Percentiles rank a stretch among this genome's conserved stretches.
Evolutionary conservation across 2,888 invertebrate genomes (phyloP).

Genomic region (Rutpela maculata): DNA sequence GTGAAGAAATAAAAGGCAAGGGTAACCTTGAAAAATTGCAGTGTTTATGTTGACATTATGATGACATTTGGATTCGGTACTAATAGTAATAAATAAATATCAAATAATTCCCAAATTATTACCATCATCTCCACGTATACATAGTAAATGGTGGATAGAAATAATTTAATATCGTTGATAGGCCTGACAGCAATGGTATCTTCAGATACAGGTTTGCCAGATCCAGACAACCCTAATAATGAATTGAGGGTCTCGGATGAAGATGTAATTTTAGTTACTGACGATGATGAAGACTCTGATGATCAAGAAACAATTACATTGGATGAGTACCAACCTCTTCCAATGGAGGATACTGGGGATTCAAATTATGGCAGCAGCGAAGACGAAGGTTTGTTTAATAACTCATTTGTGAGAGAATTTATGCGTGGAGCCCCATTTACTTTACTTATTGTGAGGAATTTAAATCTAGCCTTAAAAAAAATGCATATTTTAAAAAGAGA

Average conservation of each 20-base stretch:
- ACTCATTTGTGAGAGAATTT: no score
- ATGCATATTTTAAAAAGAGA: no score
- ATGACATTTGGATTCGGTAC: no score
- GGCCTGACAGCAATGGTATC: slow-evolving; percentile 55
- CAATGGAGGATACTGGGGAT: slow-evolving; percentile 46
- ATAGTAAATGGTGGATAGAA: slow-evolving; percentile 30
- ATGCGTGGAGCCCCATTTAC: no score
- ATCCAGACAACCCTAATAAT: slow-evolving; percentile 62
- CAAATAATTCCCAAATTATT: no score
- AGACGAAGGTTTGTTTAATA: slow-evolving; percentile 35
- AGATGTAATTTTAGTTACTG: slow-evolving; percentile 44
- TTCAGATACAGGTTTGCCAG: slow-evolving; percentile 63
- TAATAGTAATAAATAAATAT: no score
- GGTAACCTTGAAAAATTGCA: no score
- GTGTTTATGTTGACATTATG: no score
- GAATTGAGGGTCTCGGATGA: slow-evolving; percentile 51
- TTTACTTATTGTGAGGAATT: no score
- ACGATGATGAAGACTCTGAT: slow-evolving; percentile 61
- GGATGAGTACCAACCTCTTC: slow-evolving; percentile 50
- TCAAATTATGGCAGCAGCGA: slow-evolving; percentile 40
- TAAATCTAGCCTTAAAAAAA: no score
- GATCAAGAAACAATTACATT: slow-evolving; percentile 53
- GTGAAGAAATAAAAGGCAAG: no score
- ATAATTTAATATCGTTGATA: slow-evolving; percentile 6
- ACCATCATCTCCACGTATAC: background rate